Conservation (phyloP, 2,797 vertebrate species). For the Squalus acanthias region DNA sequence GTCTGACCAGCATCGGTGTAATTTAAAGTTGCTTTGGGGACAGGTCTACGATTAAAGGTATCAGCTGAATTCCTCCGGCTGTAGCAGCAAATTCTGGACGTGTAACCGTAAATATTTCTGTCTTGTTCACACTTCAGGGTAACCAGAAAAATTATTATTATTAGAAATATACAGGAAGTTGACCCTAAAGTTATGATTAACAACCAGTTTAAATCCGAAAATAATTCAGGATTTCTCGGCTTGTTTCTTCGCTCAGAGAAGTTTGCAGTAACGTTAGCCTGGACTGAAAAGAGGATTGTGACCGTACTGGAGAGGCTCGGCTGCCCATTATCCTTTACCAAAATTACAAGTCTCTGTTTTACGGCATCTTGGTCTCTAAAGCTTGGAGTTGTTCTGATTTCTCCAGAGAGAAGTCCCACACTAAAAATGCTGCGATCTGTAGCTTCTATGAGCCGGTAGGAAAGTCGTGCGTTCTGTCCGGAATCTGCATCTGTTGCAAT, state of each 20-base stretch:
- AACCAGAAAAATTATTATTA: constrained; percentile 53
- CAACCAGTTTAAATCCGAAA: constrained; percentile 51
- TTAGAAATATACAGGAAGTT: constrained; percentile 52
- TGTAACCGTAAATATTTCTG: too few species aligned
- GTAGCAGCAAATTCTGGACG: too few species aligned
- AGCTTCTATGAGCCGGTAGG: constrained; percentile 46
- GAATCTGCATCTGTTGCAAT: constrained; percentile 25
- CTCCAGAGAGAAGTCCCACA: constrained; percentile 35
- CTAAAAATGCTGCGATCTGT: constrained; percentile 43
- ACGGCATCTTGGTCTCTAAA: constrained; percentile 16
- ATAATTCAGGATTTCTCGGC: constrained; percentile 44
- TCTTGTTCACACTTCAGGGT: constrained; percentile 51
- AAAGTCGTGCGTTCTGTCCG: constrained; percentile 44
- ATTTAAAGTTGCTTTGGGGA: too few species aligned
- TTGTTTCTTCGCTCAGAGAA: constrained; percentile 47
- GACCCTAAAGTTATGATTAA: constrained; percentile 50
- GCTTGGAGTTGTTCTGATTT: constrained; percentile 36
- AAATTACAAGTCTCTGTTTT: constrained; percentile 38
- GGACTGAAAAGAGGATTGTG: constrained; percentile 53
- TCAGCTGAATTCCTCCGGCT: too few species aligned
- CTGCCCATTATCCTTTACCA: constrained; percentile 56
- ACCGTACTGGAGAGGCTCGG: constrained; percentile 54
- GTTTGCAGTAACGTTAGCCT: constrained; percentile 48
- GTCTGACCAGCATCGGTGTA: too few species aligned
- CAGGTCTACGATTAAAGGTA: too few species aligned